Evolutionary conservation across 2,888 invertebrate species (phyloP).

Genomic region (Thyatira batis): DNA sequence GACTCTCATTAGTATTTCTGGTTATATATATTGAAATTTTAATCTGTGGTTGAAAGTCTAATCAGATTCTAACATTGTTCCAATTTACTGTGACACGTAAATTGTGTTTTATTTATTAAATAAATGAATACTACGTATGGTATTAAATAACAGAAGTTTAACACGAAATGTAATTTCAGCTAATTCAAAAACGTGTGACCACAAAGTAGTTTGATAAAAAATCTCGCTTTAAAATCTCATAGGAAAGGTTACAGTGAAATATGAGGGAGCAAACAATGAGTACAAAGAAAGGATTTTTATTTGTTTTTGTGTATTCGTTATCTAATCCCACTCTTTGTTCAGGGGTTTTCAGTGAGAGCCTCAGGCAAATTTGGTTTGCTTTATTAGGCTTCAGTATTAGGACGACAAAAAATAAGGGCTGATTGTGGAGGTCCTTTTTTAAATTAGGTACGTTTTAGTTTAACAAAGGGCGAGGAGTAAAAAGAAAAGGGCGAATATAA

Average conservation of each 20-base stretch:
- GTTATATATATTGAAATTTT: no score
- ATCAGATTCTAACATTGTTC: no score
- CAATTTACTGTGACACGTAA: no score
- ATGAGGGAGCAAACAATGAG: constrained; percentile 30
- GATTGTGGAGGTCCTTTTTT: constrained; percentile 17
- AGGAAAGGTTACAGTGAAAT: constrained; percentile 24
- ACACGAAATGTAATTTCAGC: not conserved
- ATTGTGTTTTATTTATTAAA: no score
- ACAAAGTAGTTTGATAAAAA: constrained; percentile 6
- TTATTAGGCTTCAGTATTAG: constrained; percentile 33
- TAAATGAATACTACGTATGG: no score
- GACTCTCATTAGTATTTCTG: no score
- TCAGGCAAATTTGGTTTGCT: constrained; percentile 43
- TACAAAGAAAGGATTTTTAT: constrained; percentile 40
- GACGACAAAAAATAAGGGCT: constrained; percentile 25
- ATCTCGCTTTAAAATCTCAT: constrained; percentile 13
- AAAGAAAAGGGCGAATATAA: not conserved
- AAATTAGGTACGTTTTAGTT: constrained; percentile 4
- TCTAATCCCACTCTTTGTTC: constrained; percentile 48
- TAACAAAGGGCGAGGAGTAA: not conserved
- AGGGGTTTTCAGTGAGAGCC: constrained; percentile 36
- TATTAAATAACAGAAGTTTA: not conserved
- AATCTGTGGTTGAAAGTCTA: no score
- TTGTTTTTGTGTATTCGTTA: constrained; percentile 51
- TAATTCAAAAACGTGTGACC: not conserved